These are phyloP conservation scores for Megalopta genalis DNA, from an alignment of 1,140 invertebrate genomes.

Conservation along the genomic window DNA sequence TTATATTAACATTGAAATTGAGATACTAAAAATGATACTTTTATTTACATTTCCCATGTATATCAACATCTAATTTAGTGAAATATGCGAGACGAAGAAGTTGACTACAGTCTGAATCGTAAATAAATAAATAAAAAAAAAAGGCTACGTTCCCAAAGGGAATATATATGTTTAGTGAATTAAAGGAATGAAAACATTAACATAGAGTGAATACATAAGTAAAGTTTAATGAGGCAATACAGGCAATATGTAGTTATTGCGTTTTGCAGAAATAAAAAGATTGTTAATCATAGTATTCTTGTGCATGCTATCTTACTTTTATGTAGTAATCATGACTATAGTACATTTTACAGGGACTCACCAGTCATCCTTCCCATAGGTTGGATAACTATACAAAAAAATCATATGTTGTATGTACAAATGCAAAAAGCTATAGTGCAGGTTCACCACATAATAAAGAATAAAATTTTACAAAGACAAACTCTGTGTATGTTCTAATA, in stretches of 20 bases:
- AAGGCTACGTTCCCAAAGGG: slow-evolving; percentile 2
- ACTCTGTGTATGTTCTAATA: slow-evolving; percentile 9
- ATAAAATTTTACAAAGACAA: slow-evolving; percentile 25
- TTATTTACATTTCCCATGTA: slow-evolving; percentile 19
- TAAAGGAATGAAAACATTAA: slow-evolving; percentile 17
- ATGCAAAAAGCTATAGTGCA: slow-evolving; percentile 68
- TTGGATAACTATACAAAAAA: slow-evolving; percentile 82
- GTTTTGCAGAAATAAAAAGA: slow-evolving; percentile 30
- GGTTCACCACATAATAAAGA: slow-evolving; percentile 55
- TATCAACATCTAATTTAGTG: slow-evolving; percentile 19
- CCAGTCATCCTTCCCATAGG: slow-evolving; percentile 83
- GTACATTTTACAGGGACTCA: slow-evolving; percentile 79
- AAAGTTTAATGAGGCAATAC: slow-evolving; percentile 37
- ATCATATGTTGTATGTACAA: slow-evolving; percentile 76
- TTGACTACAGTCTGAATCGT: not conserved
- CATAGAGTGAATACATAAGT: slow-evolving; percentile 14
- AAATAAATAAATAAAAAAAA: slow-evolving; percentile 7
- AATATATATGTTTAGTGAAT: slow-evolving; percentile 18
- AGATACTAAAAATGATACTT: not conserved
- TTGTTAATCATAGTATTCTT: slow-evolving; percentile 52
- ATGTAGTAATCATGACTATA: slow-evolving; percentile 65
- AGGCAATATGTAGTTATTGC: slow-evolving; percentile 26
- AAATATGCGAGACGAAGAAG: not conserved
- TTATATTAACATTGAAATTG: not conserved
- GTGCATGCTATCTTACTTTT: slow-evolving; percentile 62